These are phyloP conservation scores for Aurelia coerulea DNA, from an alignment of 30 jellyfish, hydroid and myxozoan species.

Conservation along the genomic window DNA sequence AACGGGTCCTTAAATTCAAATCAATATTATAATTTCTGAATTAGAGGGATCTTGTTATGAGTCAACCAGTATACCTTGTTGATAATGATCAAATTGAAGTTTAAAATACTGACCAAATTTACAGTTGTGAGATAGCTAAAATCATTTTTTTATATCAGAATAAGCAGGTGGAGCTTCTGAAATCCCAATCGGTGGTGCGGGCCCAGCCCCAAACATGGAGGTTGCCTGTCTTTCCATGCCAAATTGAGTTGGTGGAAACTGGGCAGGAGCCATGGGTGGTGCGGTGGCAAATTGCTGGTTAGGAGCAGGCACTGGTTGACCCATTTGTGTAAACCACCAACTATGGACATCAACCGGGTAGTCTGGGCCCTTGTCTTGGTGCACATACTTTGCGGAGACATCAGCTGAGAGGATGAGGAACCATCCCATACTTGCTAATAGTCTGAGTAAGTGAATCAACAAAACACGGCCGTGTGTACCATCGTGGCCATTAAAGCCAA, in stretches of 20 bases:
- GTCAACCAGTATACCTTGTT: too few species aligned
- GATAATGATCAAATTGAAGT: too few species aligned
- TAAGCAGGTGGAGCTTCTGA: conserved; percentile 17
- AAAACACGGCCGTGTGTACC: conserved; percentile 84
- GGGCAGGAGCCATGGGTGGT: conserved; percentile 24
- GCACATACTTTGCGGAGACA: conserved; percentile 79
- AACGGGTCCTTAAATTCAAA: too few species aligned
- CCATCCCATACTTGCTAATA: conserved; percentile 79
- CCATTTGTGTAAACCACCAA: conserved; percentile 73
- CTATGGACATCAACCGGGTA: conserved; percentile 93
- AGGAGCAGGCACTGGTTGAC: conserved; percentile 12
- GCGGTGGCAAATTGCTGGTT: conserved; percentile 26
- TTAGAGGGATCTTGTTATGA: too few species aligned
- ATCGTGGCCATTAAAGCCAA: conserved; percentile 62
- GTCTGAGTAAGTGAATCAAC: conserved; percentile 31
- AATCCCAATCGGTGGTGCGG: conserved; percentile 20
- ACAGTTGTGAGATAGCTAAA: too few species aligned
- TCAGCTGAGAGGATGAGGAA: conserved; percentile 77
- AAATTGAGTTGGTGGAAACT: conserved; percentile 31
- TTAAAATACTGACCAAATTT: too few species aligned
- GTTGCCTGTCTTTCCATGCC: conserved; percentile 45
- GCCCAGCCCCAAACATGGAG: conserved; percentile 5
- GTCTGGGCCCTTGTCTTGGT: conserved; percentile 82
- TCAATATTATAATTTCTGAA: too few species aligned
- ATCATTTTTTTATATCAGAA: background rate